Evolutionary conservation across 1,140 invertebrate genomes (phyloP).

Genomic region (Magallana gigas): DNA sequence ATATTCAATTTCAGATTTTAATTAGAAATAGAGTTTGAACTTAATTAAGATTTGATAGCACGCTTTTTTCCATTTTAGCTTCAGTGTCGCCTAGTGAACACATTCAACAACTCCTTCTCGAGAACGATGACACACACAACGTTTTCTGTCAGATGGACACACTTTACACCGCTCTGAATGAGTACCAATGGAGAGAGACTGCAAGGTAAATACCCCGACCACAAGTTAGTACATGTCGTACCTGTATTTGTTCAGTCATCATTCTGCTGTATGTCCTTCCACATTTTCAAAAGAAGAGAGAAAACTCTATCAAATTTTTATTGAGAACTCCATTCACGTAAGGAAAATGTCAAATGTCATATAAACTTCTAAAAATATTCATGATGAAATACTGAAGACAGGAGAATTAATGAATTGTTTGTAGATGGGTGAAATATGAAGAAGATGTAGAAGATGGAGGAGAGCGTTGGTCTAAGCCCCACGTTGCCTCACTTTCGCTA

Average conservation of each 20-base stretch:
- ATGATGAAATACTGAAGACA: no score
- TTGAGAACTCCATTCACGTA: no score
- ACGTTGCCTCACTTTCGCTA: conserved; percentile 79
- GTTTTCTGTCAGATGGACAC: conserved; percentile 94
- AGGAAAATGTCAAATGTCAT: no score
- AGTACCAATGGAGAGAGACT: conserved; percentile 93
- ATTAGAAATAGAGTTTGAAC: no score
- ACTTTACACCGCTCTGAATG: conserved; percentile 87
- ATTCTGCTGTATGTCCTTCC: no score
- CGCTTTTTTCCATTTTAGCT: conserved; percentile 47
- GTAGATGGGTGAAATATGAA: conserved; percentile 81
- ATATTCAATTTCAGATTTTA: no score
- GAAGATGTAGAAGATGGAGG: conserved; percentile 79
- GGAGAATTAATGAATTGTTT: conserved; percentile 26
- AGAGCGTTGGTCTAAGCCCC: conserved; percentile 80
- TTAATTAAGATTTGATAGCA: no score
- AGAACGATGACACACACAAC: conserved; percentile 84
- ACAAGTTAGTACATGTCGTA: no score
- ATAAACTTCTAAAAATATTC: no score
- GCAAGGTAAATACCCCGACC: conserved; percentile 83
- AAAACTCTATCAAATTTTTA: no score
- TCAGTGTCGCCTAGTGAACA: conserved; percentile 73
- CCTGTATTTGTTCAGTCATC: no score
- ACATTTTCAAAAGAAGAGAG: no score
- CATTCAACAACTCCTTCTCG: conserved; percentile 94